Evolutionary conservation across 2,888 invertebrate genomes (phyloP).

Genomic region (Drosophila pseudotakahashii): DNA sequence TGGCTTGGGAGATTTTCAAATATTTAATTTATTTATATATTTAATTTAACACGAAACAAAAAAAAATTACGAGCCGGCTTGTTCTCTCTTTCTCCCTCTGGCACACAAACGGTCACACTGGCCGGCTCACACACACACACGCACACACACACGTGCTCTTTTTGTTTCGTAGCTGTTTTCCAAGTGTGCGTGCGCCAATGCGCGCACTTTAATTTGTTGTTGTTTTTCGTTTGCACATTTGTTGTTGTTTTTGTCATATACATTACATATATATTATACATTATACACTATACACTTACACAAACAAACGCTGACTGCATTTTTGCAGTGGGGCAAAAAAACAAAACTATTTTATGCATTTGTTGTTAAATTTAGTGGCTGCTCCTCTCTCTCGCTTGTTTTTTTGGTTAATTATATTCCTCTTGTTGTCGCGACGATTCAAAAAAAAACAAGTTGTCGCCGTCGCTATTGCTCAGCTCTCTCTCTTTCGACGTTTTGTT

Average conservation of each 20-base stretch:
- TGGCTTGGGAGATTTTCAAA: not conserved
- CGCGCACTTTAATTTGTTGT: constrained; percentile 10
- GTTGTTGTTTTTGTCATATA: constrained; percentile 42
- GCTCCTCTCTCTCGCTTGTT: constrained; percentile 5
- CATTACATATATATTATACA: not conserved
- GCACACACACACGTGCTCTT: not conserved
- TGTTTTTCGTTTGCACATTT: constrained; percentile 6
- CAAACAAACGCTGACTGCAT: constrained; percentile 38
- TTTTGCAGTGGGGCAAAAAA: constrained; percentile 29
- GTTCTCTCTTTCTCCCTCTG: constrained; percentile 10
- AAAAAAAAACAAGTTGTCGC: constrained; percentile 19
- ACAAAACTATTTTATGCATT: constrained; percentile 42
- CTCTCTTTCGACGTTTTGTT: constrained; percentile 7
- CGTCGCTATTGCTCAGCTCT: not conserved
- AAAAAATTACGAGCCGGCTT: constrained; percentile 31
- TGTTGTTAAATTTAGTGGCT: constrained; percentile 44
- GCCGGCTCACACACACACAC: constrained; percentile 10
- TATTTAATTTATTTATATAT: not conserved
- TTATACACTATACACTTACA: constrained; percentile 32
- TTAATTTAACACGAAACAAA: not conserved
- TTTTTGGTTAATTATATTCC: constrained; percentile 28
- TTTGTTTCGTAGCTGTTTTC: not conserved
- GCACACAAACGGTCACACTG: constrained; percentile 36
- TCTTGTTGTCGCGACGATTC: constrained; percentile 13
- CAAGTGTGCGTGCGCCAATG: not conserved